phyloP scores from a whole-genome alignment of 2,113 vertebrate genomes.

The Cynoglossus semilaevis region DNA sequence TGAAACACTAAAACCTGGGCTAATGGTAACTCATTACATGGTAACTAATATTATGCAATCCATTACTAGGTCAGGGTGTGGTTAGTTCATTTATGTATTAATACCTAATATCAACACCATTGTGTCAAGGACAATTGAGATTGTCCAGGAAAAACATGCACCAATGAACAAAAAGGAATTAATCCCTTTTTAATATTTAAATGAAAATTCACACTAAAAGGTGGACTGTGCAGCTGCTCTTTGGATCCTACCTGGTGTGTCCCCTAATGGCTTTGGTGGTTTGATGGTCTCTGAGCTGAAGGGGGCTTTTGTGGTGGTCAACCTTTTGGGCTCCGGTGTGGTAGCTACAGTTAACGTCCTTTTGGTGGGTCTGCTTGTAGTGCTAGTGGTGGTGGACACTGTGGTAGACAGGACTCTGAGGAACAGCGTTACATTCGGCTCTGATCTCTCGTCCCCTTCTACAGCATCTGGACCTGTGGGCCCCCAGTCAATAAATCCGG shows the following conservation, averaged over 20 bases:
- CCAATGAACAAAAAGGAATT: background rate
- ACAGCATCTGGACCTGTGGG: conserved; percentile 74
- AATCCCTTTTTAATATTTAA: background rate
- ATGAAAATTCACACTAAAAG: background rate
- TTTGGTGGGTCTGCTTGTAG: conserved; percentile 67
- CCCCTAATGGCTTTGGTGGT: conserved; percentile 76
- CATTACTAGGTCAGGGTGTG: too few relatives aligned
- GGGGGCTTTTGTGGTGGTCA: conserved; percentile 73
- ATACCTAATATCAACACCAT: too few relatives aligned
- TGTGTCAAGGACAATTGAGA: background rate
- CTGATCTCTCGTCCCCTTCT: conserved; percentile 63
- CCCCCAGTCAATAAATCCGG: conserved; percentile 82
- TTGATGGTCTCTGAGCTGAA: conserved; percentile 69
- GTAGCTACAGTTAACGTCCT: conserved; percentile 72
- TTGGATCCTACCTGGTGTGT: conserved; percentile 73
- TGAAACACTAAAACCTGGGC: too few relatives aligned
- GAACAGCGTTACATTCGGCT: conserved; percentile 65
- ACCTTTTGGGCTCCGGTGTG: conserved; percentile 69
- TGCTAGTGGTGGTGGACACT: conserved; percentile 64
- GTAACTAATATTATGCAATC: too few relatives aligned
- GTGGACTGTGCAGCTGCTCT: background rate
- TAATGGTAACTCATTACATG: too few relatives aligned
- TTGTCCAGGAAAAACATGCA: background rate
- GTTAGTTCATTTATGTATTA: too few relatives aligned
- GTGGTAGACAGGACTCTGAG: conserved; percentile 67